Base-by-base conservation (phyloP, 2,797 vertebrate species). In the Crax fasciolata region DNA sequence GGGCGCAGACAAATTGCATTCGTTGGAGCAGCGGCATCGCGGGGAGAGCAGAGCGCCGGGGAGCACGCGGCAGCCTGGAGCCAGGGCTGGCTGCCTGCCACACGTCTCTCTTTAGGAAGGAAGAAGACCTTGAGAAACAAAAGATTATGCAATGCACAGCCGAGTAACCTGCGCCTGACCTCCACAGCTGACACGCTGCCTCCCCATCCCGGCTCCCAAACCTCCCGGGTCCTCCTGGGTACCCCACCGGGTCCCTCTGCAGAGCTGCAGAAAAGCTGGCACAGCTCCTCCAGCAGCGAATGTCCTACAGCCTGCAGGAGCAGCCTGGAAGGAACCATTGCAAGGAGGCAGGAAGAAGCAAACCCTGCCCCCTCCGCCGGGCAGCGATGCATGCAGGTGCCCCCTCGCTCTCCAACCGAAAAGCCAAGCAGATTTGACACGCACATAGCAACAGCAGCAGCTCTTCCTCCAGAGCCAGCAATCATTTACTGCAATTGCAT, bases 401-500 rank as follows among this genome's bases (percentile, higher is more conserved):
- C 87, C 83, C 54, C 71, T 46, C 25, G 6, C 5, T 65, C 70
- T 75, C 74, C 83, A 30, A 28, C 52, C 20, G 1, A 39, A 74
- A 86, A 86, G 3, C 78, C 58, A 0, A 58, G 77, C 66, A 52
- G 90, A 65, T 91, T 32, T 24, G 81, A 16, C 35, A 61, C 7
- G 66, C 81, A 28, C 84, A 24, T 85, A 81, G 89, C 86, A 70
- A 80, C 91, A 79, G 87, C 72, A 73, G 88, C 72, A 3, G 77
- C 49, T 21, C 74, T 35, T 35, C 10, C 18, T 49, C 6, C 59
- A 13, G 48, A 44, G 52, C 49, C 87, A 13, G 89, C 89, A 90
- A 93, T 79, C 66, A 4, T 18, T n/a, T 39, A 12, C 49, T 8
- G 71, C 63, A 63, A 30, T 95, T 95, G 91, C 91, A 95, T 89